Base-by-base conservation (phyloP, 2,113 vertebrate species). In the Podiceps cristatus region DNA sequence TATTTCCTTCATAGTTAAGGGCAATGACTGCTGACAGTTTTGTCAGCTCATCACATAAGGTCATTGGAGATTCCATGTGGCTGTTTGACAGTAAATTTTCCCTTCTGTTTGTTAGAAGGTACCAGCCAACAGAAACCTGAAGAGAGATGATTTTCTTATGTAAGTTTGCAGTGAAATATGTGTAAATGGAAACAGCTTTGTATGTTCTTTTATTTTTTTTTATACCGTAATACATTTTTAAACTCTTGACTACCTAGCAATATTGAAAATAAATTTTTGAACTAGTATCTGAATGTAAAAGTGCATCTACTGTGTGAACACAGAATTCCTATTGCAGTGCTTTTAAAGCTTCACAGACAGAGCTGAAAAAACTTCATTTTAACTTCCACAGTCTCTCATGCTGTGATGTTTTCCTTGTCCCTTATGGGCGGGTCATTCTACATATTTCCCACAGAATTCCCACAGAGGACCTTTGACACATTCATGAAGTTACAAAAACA, bases 361-460 rank as follows among this genome's bases (percentile, higher is more conserved):
- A 97, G 40, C 33, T 93, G 77, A 97, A 98, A 96, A 97, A 91
- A 97, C 97, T 98, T 97, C 77, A 96, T 95, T 98, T 97, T 97
- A 95, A 93, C 67, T 98, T 98, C 96, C 67, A 97, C 74, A 9
- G 13, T 86, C 27, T 90, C 86, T 85, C 98, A 98, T 98, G 97
- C 97, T 98, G 98, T 96, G 97, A 97, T 97, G 97, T 98, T 98
- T 98, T 98, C 95, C 93, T 97, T 98, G 35, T 98, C 98, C 97
- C 93, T 97, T 94, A 97, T 92, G 92, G 94, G 95, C 96, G 96
- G 97, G 97, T 97, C 98, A 98, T 96, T 95, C 95, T 97, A 91
- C 93, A 98, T 98, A 97, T 98, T 98, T 98, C 98, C 97, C 98
- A 98, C 84, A 98, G 97, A 98, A 98, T 98, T 97, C 98, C 97